Evolutionary conservation across 2,888 invertebrate species (phyloP).

Genomic region (Ophraella communa): DNA sequence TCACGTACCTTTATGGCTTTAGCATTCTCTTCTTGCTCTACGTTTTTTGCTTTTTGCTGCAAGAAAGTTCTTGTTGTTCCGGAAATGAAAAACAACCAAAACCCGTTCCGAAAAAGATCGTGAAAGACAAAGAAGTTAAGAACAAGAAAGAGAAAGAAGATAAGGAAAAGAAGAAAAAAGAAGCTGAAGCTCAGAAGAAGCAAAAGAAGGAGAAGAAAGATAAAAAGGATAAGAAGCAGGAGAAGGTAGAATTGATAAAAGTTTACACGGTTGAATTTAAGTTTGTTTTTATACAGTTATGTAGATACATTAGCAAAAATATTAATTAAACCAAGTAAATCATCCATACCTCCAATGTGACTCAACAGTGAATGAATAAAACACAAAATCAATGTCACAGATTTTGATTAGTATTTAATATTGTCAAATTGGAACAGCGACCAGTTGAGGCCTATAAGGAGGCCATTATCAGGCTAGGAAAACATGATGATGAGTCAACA

Average conservation of each 20-base stretch:
- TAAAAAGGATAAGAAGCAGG: slow-evolving; percentile 55
- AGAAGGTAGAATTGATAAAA: slow-evolving; percentile 61
- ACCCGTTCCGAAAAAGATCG: slow-evolving; percentile 59
- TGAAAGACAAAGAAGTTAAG: slow-evolving; percentile 59
- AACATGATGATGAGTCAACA: too few relatives aligned
- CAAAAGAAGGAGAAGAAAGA: slow-evolving; percentile 61
- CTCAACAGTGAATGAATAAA: too few relatives aligned
- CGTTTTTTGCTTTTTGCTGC: slow-evolving; percentile 92
- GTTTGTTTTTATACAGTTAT: slow-evolving; percentile 3
- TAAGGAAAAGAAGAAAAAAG: slow-evolving; percentile 63
- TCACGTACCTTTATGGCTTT: slow-evolving; percentile 91
- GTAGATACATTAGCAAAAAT: too few relatives aligned
- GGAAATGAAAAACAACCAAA: slow-evolving; percentile 64
- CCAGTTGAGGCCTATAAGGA: too few relatives aligned
- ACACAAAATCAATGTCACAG: too few relatives aligned
- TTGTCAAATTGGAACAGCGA: too few relatives aligned
- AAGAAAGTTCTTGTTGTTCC: slow-evolving; percentile 87
- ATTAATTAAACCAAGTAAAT: too few relatives aligned
- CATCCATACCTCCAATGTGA: too few relatives aligned
- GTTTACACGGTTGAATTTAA: not conserved
- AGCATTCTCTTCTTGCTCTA: slow-evolving; percentile 92
- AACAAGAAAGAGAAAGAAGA: slow-evolving; percentile 64
- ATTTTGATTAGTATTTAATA: too few relatives aligned
- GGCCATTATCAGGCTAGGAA: too few relatives aligned
- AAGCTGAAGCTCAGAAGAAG: slow-evolving; percentile 61